Evolutionary conservation across 2,797 vertebrate species (phyloP), one percentile per base, ranked within the genome.

Genomic region (Sitta carolinensis): DNA sequence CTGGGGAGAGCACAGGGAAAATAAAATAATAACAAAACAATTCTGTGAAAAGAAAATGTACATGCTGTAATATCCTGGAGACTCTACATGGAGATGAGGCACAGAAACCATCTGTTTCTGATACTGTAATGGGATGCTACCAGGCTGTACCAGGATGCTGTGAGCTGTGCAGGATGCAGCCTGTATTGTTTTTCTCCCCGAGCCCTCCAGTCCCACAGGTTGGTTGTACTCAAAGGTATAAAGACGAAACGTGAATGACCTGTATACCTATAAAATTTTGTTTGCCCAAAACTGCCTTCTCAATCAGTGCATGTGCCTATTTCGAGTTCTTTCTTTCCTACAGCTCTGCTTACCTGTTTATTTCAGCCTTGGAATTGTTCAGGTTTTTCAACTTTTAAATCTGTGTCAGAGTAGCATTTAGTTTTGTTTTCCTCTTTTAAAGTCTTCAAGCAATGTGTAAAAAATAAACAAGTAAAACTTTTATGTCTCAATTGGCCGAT

Each of bases 301-400:
- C 47, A 26, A 17, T 30, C 47, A 43, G 34, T 14, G 47, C 19
- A 6, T 4, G 7, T 15, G 20, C 16, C 52, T 50, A 9, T 19
- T 54, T 59, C 1, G 1, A 14, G 25, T 40, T 16, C 19, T 14
- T 26, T 50, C 76, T 47, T 54, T n/a, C 0, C 0, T 18, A n/a
- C 6, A 45, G 58, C 45, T 52, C 69, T 77, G 38, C 20, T 63
- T 25, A 13, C 26, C 15, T 2, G 0, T 67, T 88, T 64, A 69
- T 88, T 86, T 63, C 61, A 90, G 29, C 59, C 69, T 78, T 12
- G 11, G 20, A 63, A 9, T 27, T 43, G 30, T 57, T 77, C 29
- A 25, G 13, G 45, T 20, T 67, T 78, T 84, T 90, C 25, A 19
- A 7, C 58, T 72, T 90, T 77, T 43, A 70, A 58, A 89, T 20